Conservation (phyloP, 2,888 invertebrate genomes). For the Hylaea fasciaria region DNA sequence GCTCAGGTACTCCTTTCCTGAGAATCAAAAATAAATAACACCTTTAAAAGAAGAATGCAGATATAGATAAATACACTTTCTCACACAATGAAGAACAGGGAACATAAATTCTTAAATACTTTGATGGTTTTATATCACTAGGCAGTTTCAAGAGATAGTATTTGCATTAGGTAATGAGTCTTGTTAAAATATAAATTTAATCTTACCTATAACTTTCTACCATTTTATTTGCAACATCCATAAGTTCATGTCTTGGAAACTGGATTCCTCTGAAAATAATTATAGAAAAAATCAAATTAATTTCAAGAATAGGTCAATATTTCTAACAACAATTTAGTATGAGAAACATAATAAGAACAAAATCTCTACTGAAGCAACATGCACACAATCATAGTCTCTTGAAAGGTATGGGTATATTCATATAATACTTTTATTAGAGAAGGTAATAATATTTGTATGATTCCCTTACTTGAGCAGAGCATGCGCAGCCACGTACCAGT, state of each 20-base stretch:
- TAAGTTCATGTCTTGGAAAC: slow-evolving; percentile 70
- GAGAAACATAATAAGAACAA: not conserved
- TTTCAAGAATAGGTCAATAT: not conserved
- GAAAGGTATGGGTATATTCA: too few species aligned
- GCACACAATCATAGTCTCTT: not conserved
- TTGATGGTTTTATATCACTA: too few species aligned
- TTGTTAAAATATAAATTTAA: too few species aligned
- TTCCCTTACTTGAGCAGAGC: slow-evolving; percentile 83
- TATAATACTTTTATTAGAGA: too few species aligned
- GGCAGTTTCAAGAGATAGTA: too few species aligned
- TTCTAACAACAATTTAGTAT: not conserved
- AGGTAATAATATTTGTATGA: not conserved
- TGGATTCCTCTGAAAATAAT: slow-evolving; percentile 66
- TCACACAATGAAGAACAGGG: too few species aligned
- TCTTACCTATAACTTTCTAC: slow-evolving; percentile 70
- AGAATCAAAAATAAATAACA: slow-evolving; percentile 28
- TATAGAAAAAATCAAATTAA: not conserved
- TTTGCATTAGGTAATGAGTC: too few species aligned
- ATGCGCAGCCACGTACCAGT: slow-evolving; percentile 91
- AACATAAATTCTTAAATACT: too few species aligned
- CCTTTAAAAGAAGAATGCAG: too few species aligned
- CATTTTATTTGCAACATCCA: slow-evolving; percentile 67
- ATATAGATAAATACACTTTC: too few species aligned
- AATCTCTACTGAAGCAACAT: too few species aligned
- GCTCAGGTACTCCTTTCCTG: slow-evolving; percentile 89